A percentile compares a stretch with the other conserved stretches of the same genome.
These are phyloP conservation scores for Volucella inflata DNA, from an alignment of 2,888 invertebrate genomes.

Conservation along the genomic window DNA sequence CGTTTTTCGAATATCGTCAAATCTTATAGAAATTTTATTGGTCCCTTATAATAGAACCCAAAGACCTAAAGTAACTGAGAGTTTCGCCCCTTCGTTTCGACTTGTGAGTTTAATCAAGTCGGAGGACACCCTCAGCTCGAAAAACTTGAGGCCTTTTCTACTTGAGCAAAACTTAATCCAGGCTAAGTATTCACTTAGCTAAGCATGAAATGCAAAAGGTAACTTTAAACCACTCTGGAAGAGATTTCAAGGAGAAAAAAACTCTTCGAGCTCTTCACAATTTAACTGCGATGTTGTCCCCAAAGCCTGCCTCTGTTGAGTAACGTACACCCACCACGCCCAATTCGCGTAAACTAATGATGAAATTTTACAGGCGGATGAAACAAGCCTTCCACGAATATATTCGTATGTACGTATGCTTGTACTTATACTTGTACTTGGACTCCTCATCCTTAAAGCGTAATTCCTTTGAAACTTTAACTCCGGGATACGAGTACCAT, in stretches of 20 bases:
- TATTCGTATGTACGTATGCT: neutral
- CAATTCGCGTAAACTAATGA: conserved; percentile 36
- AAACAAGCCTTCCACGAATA: neutral
- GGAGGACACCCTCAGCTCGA: neutral
- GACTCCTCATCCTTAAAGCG: neutral
- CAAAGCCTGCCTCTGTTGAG: neutral
- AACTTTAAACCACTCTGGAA: neutral
- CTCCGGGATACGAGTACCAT: neutral
- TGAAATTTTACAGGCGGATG: neutral
- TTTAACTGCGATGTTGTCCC: neutral
- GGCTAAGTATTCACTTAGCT: conserved; percentile 5
- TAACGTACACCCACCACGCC: neutral
- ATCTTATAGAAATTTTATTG: too few species aligned
- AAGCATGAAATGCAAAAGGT: conserved; percentile 2
- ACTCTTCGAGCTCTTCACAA: conserved; percentile 9
- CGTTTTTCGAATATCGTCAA: too few species aligned
- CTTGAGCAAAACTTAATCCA: neutral
- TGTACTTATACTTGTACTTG: neutral
- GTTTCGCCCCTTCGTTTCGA: neutral
- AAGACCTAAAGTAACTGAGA: too few species aligned
- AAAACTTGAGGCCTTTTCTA: neutral
- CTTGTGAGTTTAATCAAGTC: neutral
- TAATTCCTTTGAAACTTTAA: conserved; percentile 23
- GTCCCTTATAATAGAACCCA: too few species aligned
- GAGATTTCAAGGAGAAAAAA: neutral